These are phyloP conservation scores for Cairina moschata DNA, from an alignment of 2,113 vertebrate species.

Conservation along the genomic window DNA sequence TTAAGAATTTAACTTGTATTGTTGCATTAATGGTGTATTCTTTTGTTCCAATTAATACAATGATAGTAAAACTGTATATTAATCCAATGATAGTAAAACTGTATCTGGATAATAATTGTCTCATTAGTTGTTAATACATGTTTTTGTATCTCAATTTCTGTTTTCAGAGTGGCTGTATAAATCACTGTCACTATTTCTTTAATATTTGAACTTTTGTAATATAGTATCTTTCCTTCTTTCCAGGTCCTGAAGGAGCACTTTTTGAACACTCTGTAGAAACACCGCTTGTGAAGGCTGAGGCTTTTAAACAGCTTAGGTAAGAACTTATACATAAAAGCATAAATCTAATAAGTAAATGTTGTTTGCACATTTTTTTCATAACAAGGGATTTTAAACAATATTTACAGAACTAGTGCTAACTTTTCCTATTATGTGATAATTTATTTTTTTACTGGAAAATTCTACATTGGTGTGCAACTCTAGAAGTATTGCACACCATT, in stretches of 20 bases:
- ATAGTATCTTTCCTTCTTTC: background rate
- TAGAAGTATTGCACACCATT: background rate
- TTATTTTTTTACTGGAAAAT: background rate
- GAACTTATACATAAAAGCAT: background rate
- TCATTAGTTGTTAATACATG: background rate
- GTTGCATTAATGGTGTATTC: background rate
- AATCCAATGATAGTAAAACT: background rate
- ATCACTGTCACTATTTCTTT: background rate
- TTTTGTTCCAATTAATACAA: background rate
- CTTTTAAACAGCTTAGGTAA: conserved; percentile 90
- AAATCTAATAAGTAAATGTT: background rate
- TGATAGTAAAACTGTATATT: background rate
- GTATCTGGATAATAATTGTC: background rate
- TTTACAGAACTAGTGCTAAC: background rate
- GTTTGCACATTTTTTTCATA: background rate
- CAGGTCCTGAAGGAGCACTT: conserved; percentile 92
- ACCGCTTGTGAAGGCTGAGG: conserved; percentile 86
- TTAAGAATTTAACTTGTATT: background rate
- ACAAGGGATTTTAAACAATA: background rate
- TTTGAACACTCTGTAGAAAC: conserved; percentile 97
- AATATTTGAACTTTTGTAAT: background rate
- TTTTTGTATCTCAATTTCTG: background rate
- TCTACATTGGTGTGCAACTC: background rate
- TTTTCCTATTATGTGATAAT: background rate
- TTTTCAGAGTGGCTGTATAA: background rate